Conservation (phyloP, 2,113 vertebrate genomes). For the Dinomys branickii region DNA sequence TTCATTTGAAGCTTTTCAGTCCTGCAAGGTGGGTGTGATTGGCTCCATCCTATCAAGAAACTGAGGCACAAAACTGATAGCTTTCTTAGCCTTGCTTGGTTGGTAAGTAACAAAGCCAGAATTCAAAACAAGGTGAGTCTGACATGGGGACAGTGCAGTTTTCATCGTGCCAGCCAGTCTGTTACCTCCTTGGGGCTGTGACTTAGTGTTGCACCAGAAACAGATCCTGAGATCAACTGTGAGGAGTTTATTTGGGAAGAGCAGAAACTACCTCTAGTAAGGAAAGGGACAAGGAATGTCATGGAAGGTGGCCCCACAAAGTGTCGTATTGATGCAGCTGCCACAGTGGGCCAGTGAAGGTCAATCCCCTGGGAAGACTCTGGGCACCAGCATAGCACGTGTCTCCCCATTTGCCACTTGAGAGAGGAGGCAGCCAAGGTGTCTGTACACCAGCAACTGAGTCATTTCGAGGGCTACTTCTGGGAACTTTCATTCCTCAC, state of each 20-base stretch:
- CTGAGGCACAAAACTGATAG: not conserved
- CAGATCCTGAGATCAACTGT: not conserved
- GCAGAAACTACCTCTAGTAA: not conserved
- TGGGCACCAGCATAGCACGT: not conserved
- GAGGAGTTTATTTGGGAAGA: not conserved
- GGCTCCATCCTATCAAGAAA: not conserved
- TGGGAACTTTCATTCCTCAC: not conserved
- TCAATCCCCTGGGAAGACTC: not conserved
- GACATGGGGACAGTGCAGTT: not conserved
- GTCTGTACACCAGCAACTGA: not conserved
- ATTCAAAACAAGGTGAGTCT: not conserved
- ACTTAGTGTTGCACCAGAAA: not conserved
- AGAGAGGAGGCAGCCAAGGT: not conserved
- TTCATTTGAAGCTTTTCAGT: not conserved
- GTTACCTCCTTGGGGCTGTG: too few relatives aligned
- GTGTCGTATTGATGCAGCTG: not conserved
- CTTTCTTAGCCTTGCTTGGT: not conserved
- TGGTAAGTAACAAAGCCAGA: not conserved
- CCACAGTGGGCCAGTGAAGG: rapidly evolving
- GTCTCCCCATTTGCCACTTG: not conserved
- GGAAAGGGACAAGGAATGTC: not conserved
- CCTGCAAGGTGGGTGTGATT: not conserved
- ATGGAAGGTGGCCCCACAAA: not conserved
- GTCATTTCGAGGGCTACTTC: not conserved
- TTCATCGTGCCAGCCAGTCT: not conserved